These are phyloP conservation scores for Prosopocoilus inquinatus DNA, from an alignment of 2,888 invertebrate species.

Conservation along the genomic window DNA sequence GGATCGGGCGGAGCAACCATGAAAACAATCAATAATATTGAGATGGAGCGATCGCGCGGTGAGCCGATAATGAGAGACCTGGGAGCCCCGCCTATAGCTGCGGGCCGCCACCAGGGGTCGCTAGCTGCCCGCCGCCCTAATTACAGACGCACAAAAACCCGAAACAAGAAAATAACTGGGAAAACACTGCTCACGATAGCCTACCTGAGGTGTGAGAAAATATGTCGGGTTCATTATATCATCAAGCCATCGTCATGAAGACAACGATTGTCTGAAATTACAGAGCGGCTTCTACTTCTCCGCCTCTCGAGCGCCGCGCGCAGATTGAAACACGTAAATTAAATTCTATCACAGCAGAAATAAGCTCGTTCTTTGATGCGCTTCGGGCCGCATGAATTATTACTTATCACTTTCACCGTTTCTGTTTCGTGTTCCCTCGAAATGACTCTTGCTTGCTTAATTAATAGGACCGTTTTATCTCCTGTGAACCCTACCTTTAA, in stretches of 20 bases:
- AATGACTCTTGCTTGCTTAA: constrained; percentile 12
- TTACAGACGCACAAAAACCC: constrained; percentile 37
- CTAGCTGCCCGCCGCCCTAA: constrained; percentile 36
- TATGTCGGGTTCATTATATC: constrained; percentile 52
- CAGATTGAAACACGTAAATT: constrained; percentile 44
- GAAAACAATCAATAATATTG: constrained; percentile 57
- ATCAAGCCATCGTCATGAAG: constrained; percentile 52
- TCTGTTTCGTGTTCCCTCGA: constrained; percentile 33
- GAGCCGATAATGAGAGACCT: constrained; percentile 60
- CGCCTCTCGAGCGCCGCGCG: constrained; percentile 37
- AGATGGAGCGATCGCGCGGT: constrained; percentile 54
- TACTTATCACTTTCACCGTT: constrained; percentile 45
- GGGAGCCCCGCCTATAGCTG: constrained; percentile 45
- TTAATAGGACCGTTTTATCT: constrained; percentile 18
- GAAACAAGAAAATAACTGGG: constrained; percentile 48
- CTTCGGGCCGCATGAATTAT: constrained; percentile 36
- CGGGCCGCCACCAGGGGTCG: constrained; percentile 47
- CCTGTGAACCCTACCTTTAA: constrained; percentile 5
- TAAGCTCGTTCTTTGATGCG: constrained; percentile 28
- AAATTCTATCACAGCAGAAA: constrained; percentile 23
- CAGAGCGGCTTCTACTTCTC: constrained; percentile 48
- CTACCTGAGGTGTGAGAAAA: constrained; percentile 53
- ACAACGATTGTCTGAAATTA: constrained; percentile 53
- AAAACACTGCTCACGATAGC: constrained; percentile 42
- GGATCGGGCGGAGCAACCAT: constrained; percentile 45